Base-by-base conservation (phyloP, 2,113 vertebrate genomes). In the Henicopernis longicauda region DNA sequence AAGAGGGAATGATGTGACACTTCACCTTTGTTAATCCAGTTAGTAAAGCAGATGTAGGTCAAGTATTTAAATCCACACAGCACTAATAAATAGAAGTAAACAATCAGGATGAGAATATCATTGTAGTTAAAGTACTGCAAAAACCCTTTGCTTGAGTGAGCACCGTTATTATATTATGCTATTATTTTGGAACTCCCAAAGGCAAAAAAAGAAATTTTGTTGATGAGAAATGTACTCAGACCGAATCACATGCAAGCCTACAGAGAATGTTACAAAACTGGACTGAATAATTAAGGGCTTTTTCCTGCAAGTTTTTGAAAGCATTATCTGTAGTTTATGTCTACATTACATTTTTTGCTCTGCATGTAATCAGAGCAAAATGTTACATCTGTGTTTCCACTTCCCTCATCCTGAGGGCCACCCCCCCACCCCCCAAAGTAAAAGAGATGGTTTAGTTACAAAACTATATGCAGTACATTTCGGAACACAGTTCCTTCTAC, bases 11-110 rank as follows among this genome's bases (percentile, higher is more conserved):
- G 52, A 93, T 77, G 67, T 85, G 58, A 95, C 84, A 89, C 40
- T 55, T 62, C 17, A 63, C 44, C 69, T 96, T 90, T 67, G 86
- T 84, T 95, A 89, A 93, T 90, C 70, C 86, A 95, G 86, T 96
- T 91, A 84, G 55, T 96, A 95, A 96, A 96, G 89, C 65, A 92
- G 76, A 81, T 79, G 31, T 80, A 80, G 45, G 44, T 94, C 95
- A 94, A 95, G 95, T 97, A 97, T 80, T 95, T 93, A 91, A 96
- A 82, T 81, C 54, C 71, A 94, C 65, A 95, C 36, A 93, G 90
- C 66, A 57, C 66, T 94, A 94, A 89, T 84, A 97, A 98, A 96
- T 27, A 85, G 31, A 96, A 89, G 95, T 87, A 89, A 97, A 95
- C 70, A 81, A 96, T 76, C 55, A 71, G 67, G 59, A 88, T 67